These are phyloP conservation scores for Hydropsyche tenuis DNA, from an alignment of 1,140 invertebrate species.

Conservation along the genomic window DNA sequence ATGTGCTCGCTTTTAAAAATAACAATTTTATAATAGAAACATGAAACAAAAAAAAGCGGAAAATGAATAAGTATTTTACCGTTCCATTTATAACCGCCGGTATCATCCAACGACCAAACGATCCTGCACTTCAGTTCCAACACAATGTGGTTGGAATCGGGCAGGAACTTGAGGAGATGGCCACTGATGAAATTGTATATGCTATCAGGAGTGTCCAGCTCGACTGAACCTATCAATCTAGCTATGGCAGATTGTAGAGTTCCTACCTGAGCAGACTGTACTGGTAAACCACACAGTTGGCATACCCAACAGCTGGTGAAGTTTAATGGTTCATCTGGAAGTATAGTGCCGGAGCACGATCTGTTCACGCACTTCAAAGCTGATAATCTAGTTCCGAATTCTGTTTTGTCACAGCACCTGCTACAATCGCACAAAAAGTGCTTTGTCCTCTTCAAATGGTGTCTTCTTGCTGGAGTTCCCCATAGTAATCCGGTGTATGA, in stretches of 20 bases:
- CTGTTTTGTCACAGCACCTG: conserved; percentile 75
- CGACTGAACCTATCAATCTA: conserved; percentile 57
- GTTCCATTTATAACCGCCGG: conserved; percentile 56
- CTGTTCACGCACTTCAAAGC: conserved; percentile 62
- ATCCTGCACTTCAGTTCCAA: conserved; percentile 62
- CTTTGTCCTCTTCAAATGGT: conserved; percentile 74
- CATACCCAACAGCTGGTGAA: conserved; percentile 60
- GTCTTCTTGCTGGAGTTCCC: conserved; percentile 71
- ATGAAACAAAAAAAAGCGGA: not conserved
- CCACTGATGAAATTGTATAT: conserved; percentile 61
- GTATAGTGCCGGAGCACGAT: conserved; percentile 56
- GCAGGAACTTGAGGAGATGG: conserved; percentile 58
- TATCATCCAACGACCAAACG: conserved; percentile 56
- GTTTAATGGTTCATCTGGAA: conserved; percentile 60
- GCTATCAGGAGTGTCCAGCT: conserved; percentile 56
- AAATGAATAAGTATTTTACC: conserved; percentile 52
- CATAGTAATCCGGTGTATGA: conserved; percentile 76
- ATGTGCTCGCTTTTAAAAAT: not conserved
- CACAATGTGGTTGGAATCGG: conserved; percentile 62
- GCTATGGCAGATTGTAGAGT: conserved; percentile 59
- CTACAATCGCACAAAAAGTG: conserved; percentile 75
- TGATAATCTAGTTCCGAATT: conserved; percentile 60
- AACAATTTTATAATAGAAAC: not conserved
- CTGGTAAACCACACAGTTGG: conserved; percentile 57
- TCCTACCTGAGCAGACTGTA: conserved; percentile 57